Conservation (phyloP, 2,888 invertebrate genomes). For the Lithophane semibrunnea region DNA sequence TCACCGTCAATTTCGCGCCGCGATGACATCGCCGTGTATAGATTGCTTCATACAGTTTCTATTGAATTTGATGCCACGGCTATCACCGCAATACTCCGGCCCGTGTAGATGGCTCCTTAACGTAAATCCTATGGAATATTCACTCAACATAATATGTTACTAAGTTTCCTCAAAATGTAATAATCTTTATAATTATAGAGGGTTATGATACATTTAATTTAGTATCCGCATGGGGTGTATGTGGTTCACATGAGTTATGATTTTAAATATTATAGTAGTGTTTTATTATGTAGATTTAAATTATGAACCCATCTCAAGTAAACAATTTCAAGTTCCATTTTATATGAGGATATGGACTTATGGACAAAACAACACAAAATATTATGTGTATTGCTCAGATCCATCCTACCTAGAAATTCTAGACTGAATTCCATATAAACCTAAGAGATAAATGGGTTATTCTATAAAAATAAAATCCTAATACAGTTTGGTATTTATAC, state of each 20-base stretch:
- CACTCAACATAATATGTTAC: conserved; percentile 21
- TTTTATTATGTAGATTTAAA: not conserved
- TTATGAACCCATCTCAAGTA: not conserved
- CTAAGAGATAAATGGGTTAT: not conserved
- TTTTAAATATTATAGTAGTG: conserved; percentile 7
- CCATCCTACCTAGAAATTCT: not conserved
- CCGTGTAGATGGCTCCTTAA: not conserved
- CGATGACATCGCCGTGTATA: too few relatives aligned
- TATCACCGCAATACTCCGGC: too few relatives aligned
- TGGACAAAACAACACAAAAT: not conserved
- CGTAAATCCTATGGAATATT: not conserved
- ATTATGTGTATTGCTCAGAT: not conserved
- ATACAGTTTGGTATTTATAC: not conserved
- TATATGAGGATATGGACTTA: not conserved
- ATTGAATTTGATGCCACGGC: too few relatives aligned
- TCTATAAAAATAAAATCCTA: not conserved
- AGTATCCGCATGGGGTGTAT: conserved; percentile 61
- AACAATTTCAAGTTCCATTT: not conserved
- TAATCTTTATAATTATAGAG: conserved; percentile 32
- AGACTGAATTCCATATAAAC: not conserved
- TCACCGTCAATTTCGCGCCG: too few relatives aligned
- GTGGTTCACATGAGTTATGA: conserved; percentile 47
- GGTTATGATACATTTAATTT: conserved; percentile 14
- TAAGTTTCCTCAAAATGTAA: conserved; percentile 47
- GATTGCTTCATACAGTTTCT: too few relatives aligned